phyloP scores from a whole-genome alignment of 2,888 invertebrate genomes.

The Eilema caniola region DNA sequence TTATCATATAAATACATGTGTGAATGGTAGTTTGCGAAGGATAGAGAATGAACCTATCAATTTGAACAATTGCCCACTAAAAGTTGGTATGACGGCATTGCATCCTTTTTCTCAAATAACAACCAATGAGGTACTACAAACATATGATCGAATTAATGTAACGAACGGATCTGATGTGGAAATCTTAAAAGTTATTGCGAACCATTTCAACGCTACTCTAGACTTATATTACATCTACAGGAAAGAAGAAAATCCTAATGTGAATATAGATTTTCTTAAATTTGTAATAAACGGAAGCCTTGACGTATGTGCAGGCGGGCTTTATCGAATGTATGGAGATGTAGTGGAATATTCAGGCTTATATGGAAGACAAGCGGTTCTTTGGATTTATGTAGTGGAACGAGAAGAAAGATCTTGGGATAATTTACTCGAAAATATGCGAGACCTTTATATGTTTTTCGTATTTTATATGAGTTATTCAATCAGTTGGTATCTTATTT shows the following conservation, averaged over 20 bases:
- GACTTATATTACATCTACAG: conserved; percentile 60
- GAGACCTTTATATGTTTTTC: conserved; percentile 68
- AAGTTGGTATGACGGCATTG: conserved; percentile 63
- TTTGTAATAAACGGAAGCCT: conserved; percentile 69
- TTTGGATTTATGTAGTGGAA: conserved; percentile 70
- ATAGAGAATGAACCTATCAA: conserved; percentile 55
- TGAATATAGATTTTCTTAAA: conserved; percentile 53
- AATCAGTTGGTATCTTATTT: conserved; percentile 61
- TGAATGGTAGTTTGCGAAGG: conserved; percentile 49
- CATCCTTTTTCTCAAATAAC: conserved; percentile 65
- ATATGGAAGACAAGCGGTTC: conserved; percentile 64
- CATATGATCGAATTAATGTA: conserved; percentile 58
- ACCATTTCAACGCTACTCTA: conserved; percentile 67
- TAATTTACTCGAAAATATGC: conserved; percentile 60
- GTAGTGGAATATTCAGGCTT: conserved; percentile 71
- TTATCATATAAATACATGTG: conserved; percentile 57
- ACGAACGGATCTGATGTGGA: conserved; percentile 67
- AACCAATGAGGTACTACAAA: conserved; percentile 51
- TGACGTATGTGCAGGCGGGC: conserved; percentile 72
- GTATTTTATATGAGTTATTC: conserved; percentile 67
- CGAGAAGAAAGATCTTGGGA: conserved; percentile 67
- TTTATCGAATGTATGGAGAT: conserved; percentile 70
- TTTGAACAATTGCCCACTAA: conserved; percentile 68
- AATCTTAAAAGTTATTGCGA: conserved; percentile 68
- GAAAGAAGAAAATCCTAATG: conserved; percentile 56